Conservation (phyloP, 2,113 vertebrate genomes). For the Ellobius talpinus region DNA sequence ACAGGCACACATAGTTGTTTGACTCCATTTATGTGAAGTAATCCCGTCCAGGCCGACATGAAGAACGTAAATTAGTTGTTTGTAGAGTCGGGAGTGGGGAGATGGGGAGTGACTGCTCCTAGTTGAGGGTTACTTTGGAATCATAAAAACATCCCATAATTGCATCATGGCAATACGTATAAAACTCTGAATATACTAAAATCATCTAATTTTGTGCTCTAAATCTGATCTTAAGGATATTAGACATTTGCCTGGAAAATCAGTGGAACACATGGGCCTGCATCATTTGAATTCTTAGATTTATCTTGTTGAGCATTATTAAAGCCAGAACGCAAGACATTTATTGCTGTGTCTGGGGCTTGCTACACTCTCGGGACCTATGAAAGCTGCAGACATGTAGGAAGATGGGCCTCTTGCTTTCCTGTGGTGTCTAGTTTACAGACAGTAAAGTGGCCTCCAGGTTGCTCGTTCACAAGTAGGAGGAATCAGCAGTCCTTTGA, state of each 20-base stretch:
- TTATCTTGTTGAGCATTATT: neutral
- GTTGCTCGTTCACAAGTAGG: neutral
- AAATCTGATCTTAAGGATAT: constrained; percentile 14
- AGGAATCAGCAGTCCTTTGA: neutral
- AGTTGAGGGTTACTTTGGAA: neutral
- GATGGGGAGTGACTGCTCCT: neutral
- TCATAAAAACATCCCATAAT: neutral
- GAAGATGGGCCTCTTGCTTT: constrained; percentile 8
- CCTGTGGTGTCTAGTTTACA: constrained; percentile 7
- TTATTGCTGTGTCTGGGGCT: neutral
- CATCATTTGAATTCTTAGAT: constrained; percentile 2
- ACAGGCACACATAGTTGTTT: neutral
- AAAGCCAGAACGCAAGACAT: neutral
- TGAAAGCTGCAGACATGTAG: neutral
- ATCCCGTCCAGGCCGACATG: neutral
- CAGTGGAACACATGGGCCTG: neutral
- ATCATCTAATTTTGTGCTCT: neutral
- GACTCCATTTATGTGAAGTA: neutral
- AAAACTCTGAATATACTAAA: constrained; percentile 25
- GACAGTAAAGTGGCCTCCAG: neutral
- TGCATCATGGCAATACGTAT: neutral
- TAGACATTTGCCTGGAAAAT: constrained; percentile 27
- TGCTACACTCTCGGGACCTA: neutral
- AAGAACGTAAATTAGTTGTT: neutral
- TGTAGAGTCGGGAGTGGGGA: neutral